Evolutionary conservation across 2,797 vertebrate species (phyloP).

Genomic region (Pseudopleuronectes americanus): DNA sequence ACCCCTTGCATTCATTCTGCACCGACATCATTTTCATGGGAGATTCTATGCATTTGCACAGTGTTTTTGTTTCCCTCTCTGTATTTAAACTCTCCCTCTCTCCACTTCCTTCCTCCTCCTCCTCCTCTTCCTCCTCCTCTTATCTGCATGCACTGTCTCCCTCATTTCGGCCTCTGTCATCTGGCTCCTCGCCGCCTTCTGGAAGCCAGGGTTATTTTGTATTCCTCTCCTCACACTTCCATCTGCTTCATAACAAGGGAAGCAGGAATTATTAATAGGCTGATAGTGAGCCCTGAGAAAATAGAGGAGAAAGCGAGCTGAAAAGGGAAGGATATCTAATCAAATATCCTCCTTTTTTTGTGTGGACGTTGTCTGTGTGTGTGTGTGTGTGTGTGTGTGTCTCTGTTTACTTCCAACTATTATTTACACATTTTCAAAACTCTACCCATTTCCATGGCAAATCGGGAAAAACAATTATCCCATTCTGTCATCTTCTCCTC

Average conservation of each 20-base stretch:
- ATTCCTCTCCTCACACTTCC: constrained; percentile 59
- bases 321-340: constrained; percentile 59
- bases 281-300: constrained; percentile 60
- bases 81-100: constrained; percentile 7
- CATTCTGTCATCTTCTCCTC: background rate
- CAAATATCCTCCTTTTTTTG: constrained; percentile 38
- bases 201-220: constrained; percentile 46
- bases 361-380: background rate
- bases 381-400: constrained; percentile 19
- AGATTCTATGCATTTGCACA: background rate
- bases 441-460: background rate
- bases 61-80: background rate
- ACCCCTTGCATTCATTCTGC: background rate
- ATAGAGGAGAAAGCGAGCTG: constrained; percentile 32
- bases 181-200: constrained; percentile 48
- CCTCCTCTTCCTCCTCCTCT: background rate
- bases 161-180: constrained; percentile 47
- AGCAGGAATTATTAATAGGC: constrained; percentile 72
- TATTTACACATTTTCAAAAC: background rate
- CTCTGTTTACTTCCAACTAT: background rate
- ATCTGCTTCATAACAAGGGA: constrained; percentile 71
- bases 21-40: background rate
- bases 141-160: constrained; percentile 36
- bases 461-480: background rate
- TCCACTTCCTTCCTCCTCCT: background rate